Conservation (phyloP, 1,140 invertebrate species). For the Amphibalanus amphitrite region DNA sequence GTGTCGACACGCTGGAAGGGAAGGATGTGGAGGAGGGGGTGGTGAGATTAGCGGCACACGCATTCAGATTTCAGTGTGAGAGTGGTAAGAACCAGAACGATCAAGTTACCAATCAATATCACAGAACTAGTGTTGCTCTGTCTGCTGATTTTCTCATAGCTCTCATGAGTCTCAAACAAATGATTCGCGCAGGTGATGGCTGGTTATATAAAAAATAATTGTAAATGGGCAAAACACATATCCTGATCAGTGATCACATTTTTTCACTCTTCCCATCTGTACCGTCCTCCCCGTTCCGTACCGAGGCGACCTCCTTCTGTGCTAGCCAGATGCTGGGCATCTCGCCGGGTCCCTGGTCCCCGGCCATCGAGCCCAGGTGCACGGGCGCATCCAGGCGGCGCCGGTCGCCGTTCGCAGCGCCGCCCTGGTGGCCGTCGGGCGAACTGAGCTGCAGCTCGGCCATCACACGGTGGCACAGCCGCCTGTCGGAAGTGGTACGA, state of each 20-base stretch:
- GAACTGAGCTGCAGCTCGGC: constrained; percentile 38
- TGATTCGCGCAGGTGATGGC: no score
- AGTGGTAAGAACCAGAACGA: constrained; percentile 5
- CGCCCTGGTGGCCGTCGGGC: constrained; percentile 25
- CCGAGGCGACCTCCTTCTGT: constrained; percentile 59
- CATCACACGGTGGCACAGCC: constrained; percentile 54
- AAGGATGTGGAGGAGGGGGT: not conserved
- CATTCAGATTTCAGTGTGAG: constrained; percentile 3
- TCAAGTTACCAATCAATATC: constrained; percentile 6
- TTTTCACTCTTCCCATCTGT: no score
- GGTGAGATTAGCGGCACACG: not conserved
- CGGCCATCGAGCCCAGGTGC: constrained; percentile 64
- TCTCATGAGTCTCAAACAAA: no score
- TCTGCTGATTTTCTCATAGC: no score
- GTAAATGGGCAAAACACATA: no score
- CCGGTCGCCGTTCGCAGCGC: constrained; percentile 13
- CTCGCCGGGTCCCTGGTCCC: constrained; percentile 41
- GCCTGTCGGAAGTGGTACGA: constrained; percentile 30
- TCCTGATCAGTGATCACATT: not conserved
- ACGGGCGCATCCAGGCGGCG: constrained; percentile 56
- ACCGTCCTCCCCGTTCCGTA: constrained; percentile 30
- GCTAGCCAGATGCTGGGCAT: constrained; percentile 65
- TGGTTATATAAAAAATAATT: no score
- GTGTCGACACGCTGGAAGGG: constrained; percentile 73
- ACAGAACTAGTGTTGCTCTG: no score